Conservation (phyloP, 2,797 vertebrate genomes). For the Paedocypris micromegethes region DNA sequence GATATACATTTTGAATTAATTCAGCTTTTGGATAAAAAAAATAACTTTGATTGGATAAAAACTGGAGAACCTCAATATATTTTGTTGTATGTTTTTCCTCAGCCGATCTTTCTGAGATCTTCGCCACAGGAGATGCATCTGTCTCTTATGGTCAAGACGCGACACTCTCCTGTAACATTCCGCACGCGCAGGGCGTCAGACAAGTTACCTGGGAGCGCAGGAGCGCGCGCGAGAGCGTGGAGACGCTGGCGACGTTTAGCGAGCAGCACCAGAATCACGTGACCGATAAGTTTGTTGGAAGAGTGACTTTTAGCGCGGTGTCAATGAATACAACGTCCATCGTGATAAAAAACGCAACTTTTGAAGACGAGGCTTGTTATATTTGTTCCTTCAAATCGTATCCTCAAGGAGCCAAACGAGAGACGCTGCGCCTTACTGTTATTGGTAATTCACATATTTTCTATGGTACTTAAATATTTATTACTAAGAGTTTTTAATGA, state of each 20-base stretch:
- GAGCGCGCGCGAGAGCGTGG: neutral
- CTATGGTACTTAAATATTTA: too few relatives aligned
- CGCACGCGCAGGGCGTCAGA: slow-evolving; percentile 47
- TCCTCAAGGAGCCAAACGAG: slow-evolving; percentile 53
- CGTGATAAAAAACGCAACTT: slow-evolving; percentile 53
- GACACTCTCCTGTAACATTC: slow-evolving; percentile 42
- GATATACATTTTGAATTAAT: too few relatives aligned
- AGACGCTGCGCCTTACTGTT: slow-evolving; percentile 57
- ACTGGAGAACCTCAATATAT: too few relatives aligned
- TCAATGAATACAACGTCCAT: slow-evolving; percentile 54
- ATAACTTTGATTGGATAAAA: too few relatives aligned
- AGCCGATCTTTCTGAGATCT: slow-evolving; percentile 47
- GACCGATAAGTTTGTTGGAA: slow-evolving; percentile 36
- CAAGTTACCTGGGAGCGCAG: slow-evolving; percentile 65
- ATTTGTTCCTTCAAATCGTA: slow-evolving; percentile 62
- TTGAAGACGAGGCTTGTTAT: slow-evolving; percentile 63
- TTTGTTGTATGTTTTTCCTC: too few relatives aligned
- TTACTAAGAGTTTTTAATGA: too few relatives aligned
- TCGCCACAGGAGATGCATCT: slow-evolving; percentile 1
- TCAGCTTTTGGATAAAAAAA: too few relatives aligned
- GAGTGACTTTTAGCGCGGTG: slow-evolving; percentile 46
- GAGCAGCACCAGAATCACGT: slow-evolving; percentile 48
- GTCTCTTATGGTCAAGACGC: slow-evolving; percentile 38
- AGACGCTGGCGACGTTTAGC: slow-evolving; percentile 61
- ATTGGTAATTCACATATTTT: too few relatives aligned